Conservation (phyloP, 2,888 invertebrate species). For the Oscheius sp. region DNA sequence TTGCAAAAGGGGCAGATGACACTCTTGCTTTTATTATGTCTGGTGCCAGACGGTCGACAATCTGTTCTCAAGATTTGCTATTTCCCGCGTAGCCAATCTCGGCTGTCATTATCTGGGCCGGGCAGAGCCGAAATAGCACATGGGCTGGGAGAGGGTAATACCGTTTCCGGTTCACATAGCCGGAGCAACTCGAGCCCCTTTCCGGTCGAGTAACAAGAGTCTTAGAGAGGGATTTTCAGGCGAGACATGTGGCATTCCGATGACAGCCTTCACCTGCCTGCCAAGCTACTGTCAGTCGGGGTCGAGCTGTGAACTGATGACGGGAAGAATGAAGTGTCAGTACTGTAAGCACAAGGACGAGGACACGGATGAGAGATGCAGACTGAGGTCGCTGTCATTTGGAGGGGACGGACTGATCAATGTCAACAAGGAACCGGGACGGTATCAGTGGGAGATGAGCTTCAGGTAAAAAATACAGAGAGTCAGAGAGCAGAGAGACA, state of each 20-base stretch:
- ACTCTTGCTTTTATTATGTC: not conserved
- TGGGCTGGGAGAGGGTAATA: not conserved
- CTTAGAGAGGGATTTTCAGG: conserved; percentile 40
- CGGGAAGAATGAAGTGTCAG: conserved; percentile 50
- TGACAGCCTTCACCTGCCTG: conserved; percentile 50
- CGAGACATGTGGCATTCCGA: conserved; percentile 50
- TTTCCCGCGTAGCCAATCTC: conserved; percentile 17
- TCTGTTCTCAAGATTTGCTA: conserved; percentile 33
- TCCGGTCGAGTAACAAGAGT: conserved; percentile 23
- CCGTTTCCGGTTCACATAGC: conserved; percentile 28
- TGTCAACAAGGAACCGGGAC: conserved; percentile 50
- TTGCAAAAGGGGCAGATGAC: conserved; percentile 14
- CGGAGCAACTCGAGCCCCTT: conserved; percentile 15
- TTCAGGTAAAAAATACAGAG: conserved; percentile 44
- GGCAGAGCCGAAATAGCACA: not conserved
- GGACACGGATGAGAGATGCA: conserved; percentile 60
- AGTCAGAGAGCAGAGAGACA: not conserved
- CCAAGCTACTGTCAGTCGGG: conserved; percentile 58
- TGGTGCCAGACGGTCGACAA: conserved; percentile 33
- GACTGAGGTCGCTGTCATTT: conserved; percentile 65
- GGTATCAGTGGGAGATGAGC: conserved; percentile 57
- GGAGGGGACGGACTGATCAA: conserved; percentile 60
- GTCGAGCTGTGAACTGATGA: conserved; percentile 50
- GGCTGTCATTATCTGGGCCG: conserved; percentile 11
- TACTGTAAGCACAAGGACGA: conserved; percentile 49